Evolutionary conservation across 1,140 invertebrate genomes (phyloP).

Genomic region (Halotydeus destructor): DNA sequence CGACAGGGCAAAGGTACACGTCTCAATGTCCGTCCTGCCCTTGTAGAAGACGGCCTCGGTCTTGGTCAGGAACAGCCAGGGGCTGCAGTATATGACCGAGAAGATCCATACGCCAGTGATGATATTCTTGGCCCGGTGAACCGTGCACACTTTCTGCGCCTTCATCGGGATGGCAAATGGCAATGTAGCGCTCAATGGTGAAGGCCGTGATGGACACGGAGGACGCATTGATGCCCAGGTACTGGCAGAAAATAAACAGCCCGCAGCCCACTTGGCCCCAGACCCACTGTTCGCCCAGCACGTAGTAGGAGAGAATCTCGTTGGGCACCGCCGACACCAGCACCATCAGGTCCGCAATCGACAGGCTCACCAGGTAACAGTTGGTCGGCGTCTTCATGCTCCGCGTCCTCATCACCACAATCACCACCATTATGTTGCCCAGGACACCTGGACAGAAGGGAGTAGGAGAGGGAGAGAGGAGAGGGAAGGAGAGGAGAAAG

Average conservation of each 20-base stretch:
- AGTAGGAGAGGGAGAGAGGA: too few relatives aligned
- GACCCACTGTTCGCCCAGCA: constrained; percentile 33
- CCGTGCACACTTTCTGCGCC: constrained; percentile 34
- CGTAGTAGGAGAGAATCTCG: constrained; percentile 35
- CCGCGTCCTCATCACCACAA: constrained; percentile 27
- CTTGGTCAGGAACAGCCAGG: constrained; percentile 32
- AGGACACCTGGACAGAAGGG: constrained; percentile 22
- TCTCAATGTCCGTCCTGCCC: constrained; percentile 22
- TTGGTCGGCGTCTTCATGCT: constrained; percentile 38
- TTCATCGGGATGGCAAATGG: constrained; percentile 37
- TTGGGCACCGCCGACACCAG: constrained; percentile 35
- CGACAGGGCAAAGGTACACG: constrained; percentile 30
- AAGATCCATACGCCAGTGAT: constrained; percentile 35
- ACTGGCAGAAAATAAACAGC: constrained; percentile 38
- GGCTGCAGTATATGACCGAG: constrained; percentile 30
- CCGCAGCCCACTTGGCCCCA: constrained; percentile 37
- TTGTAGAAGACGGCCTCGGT: constrained; percentile 23
- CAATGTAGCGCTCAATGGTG: constrained; percentile 38
- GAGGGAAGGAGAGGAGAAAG: neutral
- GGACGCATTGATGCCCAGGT: constrained; percentile 44
- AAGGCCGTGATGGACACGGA: constrained; percentile 42
- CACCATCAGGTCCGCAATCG: constrained; percentile 36
- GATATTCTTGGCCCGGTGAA: constrained; percentile 34
- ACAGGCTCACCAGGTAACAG: constrained; percentile 37
- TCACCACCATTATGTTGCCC: constrained; percentile 34